Evolutionary conservation across 2,888 invertebrate species (phyloP), one percentile per base, ranked within the genome.

Genomic region (Drosophila quinaria): DNA sequence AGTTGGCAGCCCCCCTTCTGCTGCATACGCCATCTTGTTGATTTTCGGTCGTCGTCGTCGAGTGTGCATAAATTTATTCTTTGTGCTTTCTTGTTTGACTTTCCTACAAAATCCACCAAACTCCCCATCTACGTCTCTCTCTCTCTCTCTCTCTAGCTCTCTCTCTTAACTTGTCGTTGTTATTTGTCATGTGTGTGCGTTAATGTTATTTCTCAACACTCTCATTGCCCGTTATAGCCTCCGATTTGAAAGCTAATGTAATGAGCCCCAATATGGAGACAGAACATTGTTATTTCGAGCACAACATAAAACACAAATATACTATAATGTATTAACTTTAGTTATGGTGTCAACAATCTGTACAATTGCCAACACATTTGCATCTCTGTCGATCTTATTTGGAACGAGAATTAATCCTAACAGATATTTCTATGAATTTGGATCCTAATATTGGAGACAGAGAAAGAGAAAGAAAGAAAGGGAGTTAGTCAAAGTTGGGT

Each of bases 41-140:
- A 74, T 71, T 80, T 77, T 86, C 62, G 74, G 70, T 71, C 74
- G 78, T 61, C 71, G 78, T 58, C 61, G 63, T 54, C 50, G 70
- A 87, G 87, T 78, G 80, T 77, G 85, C 83, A 83, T 83, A 87
- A 87, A 85, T 83, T 83, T 85, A 87, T 85, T 85, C 79, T 73
- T 81, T 71, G 67, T 64, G 68, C 70, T 84, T 79, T 29, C 8
- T 25, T 83, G 78, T 87, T 87, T 87, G 81, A 81, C 67, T 87
- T 82, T 84, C 72, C 62, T 86, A 69, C 70, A 64, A 60, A 74
- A 67, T 64, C 66, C 58, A 46, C 5, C 25, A 3, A 15, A 9
- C 17, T 19, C 9, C 9, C 15, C 42, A 17, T 42, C 1, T 9
- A 31, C n/a, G n/a, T 25, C 49, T 42, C 15, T 37, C 11, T 15